Base-by-base conservation (phyloP, 2,888 invertebrate genomes). In the Chloromyia formosa region DNA sequence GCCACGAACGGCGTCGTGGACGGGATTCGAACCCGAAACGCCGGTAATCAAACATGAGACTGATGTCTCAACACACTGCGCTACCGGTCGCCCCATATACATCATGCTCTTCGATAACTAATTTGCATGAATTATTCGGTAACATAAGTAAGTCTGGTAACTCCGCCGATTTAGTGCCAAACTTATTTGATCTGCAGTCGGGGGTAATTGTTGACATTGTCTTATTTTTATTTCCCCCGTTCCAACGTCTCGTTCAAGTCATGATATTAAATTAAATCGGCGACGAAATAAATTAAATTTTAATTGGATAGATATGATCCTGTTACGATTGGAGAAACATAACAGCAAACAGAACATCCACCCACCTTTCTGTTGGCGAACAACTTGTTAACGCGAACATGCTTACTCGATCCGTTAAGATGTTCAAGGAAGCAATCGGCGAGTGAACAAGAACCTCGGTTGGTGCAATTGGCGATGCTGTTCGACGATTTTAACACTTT, bases 271-370 rank as follows among this genome's bases (percentile, higher is more conserved):
- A 77, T 75, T 76, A 78, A 80, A 80, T 80, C 79, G 73, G 74
- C 78, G 78, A 79, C 79, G 79, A 82, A 82, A 82, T 83, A 84
- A 82, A 84, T 83, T 82, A 82, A 83, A 84, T 84, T 84, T 84
- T 84, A 84, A 84, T 84, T 84, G 84, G 84, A 83, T 83, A 78
- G 79, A 79, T 79, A 78, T 79, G 79, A 79, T 79, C 79, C 79
- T 73, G 75, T 72, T 76, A 71, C 75, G 75, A 78, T 77, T 74
- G 66, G 74, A 75, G 74, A 73, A 73, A 66, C 71, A 71, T n/a
- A 71, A 71, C 71, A 56, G 40, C 71, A 22, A 58, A 35, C 56
- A 71, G 20, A 14, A 56, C 27, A 61, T 77, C 73, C 42, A 22
- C 69, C 54, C 53, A 74, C 20, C 40, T 71, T 69, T 54, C 23